Percentiles rank a stretch among this genome's conserved stretches.
phyloP scores from a whole-genome alignment of 1,140 invertebrate species.

The Macrotrachela quadricornifera region DNA sequence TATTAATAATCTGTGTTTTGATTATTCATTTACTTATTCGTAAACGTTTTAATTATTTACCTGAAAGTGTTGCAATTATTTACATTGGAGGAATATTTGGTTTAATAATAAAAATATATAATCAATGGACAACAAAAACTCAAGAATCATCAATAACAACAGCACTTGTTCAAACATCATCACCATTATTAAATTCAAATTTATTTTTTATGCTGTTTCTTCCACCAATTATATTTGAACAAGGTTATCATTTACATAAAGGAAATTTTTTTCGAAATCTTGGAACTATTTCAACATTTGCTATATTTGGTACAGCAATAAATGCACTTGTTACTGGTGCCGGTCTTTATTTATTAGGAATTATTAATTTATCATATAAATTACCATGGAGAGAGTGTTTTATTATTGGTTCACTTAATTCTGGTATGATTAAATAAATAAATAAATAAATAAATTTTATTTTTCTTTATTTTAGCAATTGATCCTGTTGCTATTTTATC shows the following conservation, averaged over 20 bases:
- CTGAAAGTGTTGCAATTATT: slow-evolving; percentile 89
- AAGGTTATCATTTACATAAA: slow-evolving; percentile 92
- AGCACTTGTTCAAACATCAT: slow-evolving; percentile 38
- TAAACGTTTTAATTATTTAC: slow-evolving; percentile 82
- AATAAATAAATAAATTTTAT: too few species aligned
- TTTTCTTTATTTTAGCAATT: slow-evolving; percentile 41
- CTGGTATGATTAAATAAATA: slow-evolving; percentile 17
- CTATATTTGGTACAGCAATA: slow-evolving; percentile 81
- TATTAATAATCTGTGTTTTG: slow-evolving; percentile 45
- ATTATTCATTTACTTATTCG: slow-evolving; percentile 79
- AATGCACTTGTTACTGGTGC: slow-evolving; percentile 41
- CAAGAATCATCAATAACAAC: slow-evolving; percentile 46
- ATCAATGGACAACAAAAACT: slow-evolving; percentile 34
- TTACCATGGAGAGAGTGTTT: slow-evolving; percentile 85
- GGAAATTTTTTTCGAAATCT: slow-evolving; percentile 96
- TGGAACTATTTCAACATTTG: slow-evolving; percentile 65
- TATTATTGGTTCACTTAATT: slow-evolving; percentile 89
- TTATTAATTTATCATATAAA: slow-evolving; percentile 51
- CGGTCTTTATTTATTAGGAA: slow-evolving; percentile 12
- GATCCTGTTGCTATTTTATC: slow-evolving; percentile 84
- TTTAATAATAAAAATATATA: slow-evolving; percentile 66
- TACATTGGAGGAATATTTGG: slow-evolving; percentile 79
- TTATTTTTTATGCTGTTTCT: slow-evolving; percentile 84
- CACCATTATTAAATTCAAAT: slow-evolving; percentile 60
- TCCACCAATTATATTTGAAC: slow-evolving; percentile 97